These are phyloP conservation scores for Drosophila asahinai DNA, from an alignment of 1,140 invertebrate species.

Conservation along the genomic window DNA sequence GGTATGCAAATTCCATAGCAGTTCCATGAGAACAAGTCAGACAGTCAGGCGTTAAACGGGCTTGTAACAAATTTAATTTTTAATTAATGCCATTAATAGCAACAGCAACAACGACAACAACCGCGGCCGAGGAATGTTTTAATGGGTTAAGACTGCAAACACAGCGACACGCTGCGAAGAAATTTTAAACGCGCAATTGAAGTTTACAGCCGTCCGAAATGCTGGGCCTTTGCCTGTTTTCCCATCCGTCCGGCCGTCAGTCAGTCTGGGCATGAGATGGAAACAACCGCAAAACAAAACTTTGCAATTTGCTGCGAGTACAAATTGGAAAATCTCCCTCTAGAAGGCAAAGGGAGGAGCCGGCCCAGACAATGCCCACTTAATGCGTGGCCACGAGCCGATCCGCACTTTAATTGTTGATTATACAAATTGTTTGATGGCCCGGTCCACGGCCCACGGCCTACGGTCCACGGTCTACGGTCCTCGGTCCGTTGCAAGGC, in stretches of 20 bases:
- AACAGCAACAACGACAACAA: slow-evolving; percentile 32
- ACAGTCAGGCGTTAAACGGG: slow-evolving; percentile 51
- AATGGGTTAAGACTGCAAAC: slow-evolving; percentile 36
- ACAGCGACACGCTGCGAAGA: slow-evolving; percentile 30
- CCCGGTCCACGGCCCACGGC: slow-evolving; percentile 6
- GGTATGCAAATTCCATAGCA: slow-evolving; percentile 7
- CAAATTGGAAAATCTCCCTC: slow-evolving; percentile 61
- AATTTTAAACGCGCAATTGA: slow-evolving; percentile 71
- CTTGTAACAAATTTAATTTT: slow-evolving; percentile 72
- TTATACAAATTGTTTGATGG: slow-evolving; percentile 63
- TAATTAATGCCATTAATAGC: slow-evolving; percentile 75
- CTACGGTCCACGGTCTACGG: neutral
- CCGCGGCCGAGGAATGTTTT: slow-evolving; percentile 28
- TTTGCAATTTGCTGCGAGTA: slow-evolving; percentile 63
- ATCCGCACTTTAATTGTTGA: slow-evolving; percentile 71
- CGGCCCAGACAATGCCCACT: slow-evolving; percentile 55
- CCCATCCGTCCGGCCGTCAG: slow-evolving; percentile 2
- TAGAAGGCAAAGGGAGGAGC: neutral
- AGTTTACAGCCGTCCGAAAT: slow-evolving; percentile 65
- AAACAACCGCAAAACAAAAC: slow-evolving; percentile 59
- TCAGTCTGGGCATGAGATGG: slow-evolving; percentile 12
- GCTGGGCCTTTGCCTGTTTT: slow-evolving; percentile 31
- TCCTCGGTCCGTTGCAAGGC: slow-evolving; percentile 37
- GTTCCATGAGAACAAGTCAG: neutral
- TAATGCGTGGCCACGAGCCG: slow-evolving; percentile 64